A percentile compares a stretch with the other conserved stretches of the same genome.
Conservation (phyloP, 2,888 invertebrate species). For the Molanna angustata region DNA sequence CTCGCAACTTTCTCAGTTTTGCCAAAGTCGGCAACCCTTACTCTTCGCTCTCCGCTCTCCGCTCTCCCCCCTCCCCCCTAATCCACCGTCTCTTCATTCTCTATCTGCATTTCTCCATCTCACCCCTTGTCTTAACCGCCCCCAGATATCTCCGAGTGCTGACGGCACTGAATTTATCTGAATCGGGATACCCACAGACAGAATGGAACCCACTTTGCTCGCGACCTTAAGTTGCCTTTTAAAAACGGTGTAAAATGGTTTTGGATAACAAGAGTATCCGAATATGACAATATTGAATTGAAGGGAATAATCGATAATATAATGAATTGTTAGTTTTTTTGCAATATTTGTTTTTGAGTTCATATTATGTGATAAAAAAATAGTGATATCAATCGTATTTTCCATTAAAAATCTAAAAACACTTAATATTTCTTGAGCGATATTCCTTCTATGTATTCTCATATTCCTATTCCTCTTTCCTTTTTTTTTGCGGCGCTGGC, state of each 20-base stretch:
- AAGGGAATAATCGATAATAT: no score
- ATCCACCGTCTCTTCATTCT: neutral
- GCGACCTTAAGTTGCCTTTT: neutral
- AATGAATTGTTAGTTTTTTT: no score
- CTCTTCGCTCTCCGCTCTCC: neutral
- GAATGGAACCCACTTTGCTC: neutral
- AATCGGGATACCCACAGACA: slow-evolving; percentile 16
- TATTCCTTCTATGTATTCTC: no score
- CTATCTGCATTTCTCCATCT: slow-evolving; percentile 13
- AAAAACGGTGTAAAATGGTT: neutral
- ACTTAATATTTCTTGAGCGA: no score
- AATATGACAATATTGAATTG: neutral
- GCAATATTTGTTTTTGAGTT: no score
- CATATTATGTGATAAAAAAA: no score
- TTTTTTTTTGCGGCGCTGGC: no score
- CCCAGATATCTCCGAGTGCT: slow-evolving; percentile 27
- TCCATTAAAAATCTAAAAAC: no score
- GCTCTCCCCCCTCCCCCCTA: neutral
- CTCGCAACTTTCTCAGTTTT: neutral
- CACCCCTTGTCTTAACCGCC: slow-evolving; percentile 3
- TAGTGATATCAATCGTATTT: no score
- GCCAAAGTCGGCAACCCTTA: neutral
- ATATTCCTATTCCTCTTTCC: no score
- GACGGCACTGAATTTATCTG: slow-evolving; percentile 30
- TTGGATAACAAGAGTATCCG: neutral